These are phyloP conservation scores for Gallinago jamesoni DNA, from an alignment of 2,113 vertebrate genomes.

Conservation along the genomic window DNA sequence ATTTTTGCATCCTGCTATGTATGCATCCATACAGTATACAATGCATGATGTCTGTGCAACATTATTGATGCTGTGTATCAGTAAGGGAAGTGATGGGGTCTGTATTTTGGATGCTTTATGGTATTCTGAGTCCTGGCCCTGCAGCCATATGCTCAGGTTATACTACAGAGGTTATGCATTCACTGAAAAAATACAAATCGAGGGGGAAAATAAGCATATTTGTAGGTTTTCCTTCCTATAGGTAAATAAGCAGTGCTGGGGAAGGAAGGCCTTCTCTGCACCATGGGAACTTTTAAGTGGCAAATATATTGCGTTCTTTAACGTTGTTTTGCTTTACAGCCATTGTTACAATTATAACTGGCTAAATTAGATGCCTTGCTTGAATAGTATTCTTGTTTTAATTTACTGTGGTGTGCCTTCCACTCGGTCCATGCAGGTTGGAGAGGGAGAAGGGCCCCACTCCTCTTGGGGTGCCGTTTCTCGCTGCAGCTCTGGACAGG, in stretches of 20 bases:
- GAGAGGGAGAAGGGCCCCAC: neutral
- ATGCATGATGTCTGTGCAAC: accelerated
- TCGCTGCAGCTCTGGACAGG: neutral
- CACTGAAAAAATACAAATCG: neutral
- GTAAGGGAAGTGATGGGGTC: neutral
- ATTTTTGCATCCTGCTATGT: accelerated
- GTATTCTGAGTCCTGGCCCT: neutral
- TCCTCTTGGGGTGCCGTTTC: neutral
- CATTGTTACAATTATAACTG: neutral
- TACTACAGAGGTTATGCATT: neutral
- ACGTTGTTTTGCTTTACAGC: conserved; percentile 9
- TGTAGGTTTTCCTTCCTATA: neutral
- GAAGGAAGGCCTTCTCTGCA: neutral
- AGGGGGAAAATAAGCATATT: neutral
- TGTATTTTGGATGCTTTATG: neutral
- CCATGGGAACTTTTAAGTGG: neutral
- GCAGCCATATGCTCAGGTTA: neutral
- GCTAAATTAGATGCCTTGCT: conserved; percentile 1
- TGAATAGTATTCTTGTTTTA: conserved; percentile 27
- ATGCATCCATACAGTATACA: neutral
- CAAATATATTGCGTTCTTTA: neutral
- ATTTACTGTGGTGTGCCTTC: neutral
- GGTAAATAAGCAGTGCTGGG: neutral
- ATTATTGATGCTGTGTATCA: accelerated
- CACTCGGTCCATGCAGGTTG: accelerated